phyloP scores from a whole-genome alignment of 2,888 invertebrate genomes.

The Ochlodes sylvanus region DNA sequence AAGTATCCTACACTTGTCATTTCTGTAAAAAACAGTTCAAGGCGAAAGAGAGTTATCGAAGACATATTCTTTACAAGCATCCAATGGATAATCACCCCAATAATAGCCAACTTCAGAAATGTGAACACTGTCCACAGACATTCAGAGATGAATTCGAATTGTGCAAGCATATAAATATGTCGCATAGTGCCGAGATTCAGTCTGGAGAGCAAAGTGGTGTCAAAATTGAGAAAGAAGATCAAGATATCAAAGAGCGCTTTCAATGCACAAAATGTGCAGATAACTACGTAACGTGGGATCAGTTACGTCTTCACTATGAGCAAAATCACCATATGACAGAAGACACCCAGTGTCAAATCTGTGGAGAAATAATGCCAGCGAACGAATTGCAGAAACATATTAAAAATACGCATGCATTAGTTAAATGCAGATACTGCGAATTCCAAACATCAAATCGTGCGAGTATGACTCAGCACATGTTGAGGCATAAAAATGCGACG shows the following conservation, averaged over 20 bases:
- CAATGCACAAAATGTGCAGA: conserved; percentile 73
- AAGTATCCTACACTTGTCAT: conserved; percentile 70
- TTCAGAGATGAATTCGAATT: conserved; percentile 73
- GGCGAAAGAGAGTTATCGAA: conserved; percentile 71
- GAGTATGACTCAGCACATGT: conserved; percentile 73
- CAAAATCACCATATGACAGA: conserved; percentile 60
- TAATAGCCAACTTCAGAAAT: conserved; percentile 57
- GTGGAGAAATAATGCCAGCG: conserved; percentile 64
- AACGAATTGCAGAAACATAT: conserved; percentile 69
- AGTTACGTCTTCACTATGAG: conserved; percentile 66
- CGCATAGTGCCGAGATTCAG: conserved; percentile 50
- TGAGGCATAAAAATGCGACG: conserved; percentile 72
- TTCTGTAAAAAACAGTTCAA: conserved; percentile 71
- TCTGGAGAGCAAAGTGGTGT: conserved; percentile 43
- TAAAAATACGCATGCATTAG: conserved; percentile 56
- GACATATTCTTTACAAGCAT: conserved; percentile 72
- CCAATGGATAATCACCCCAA: conserved; percentile 47
- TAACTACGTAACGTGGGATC: conserved; percentile 61
- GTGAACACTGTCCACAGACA: conserved; percentile 65
- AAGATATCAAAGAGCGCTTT: conserved; percentile 59
- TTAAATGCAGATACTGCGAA: conserved; percentile 69
- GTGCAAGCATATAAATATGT: conserved; percentile 65
- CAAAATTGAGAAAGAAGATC: conserved; percentile 63
- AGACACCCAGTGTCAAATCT: conserved; percentile 72
- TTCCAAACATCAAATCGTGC: conserved; percentile 64